phyloP scores from a whole-genome alignment of 1,140 invertebrate species.

The Eumaeus atala region DNA sequence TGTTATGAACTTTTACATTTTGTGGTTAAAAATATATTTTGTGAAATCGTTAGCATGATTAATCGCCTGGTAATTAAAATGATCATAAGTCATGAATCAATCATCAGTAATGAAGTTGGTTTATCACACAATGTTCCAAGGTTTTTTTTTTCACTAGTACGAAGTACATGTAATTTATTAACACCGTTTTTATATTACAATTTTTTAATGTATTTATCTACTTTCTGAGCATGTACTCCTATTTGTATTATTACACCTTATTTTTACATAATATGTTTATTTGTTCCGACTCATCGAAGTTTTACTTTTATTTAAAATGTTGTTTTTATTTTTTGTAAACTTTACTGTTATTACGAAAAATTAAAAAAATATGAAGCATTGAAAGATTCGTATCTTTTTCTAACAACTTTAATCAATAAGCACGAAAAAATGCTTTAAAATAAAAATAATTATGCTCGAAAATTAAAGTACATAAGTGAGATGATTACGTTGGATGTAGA shows the following conservation, averaged over 20 bases:
- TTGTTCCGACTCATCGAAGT: not conserved
- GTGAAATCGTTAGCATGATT: constrained; percentile 11
- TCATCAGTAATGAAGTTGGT: constrained; percentile 3
- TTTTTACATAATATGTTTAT: constrained; percentile 4
- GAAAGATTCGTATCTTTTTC: not conserved
- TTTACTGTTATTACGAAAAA: not conserved
- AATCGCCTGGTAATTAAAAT: constrained; percentile 8
- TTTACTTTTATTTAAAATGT: not conserved
- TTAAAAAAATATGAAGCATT: not conserved
- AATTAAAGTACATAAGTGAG: no score
- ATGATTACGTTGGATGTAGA: no score
- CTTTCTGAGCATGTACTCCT: constrained; percentile 1
- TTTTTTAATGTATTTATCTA: constrained; percentile 7
- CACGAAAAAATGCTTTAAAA: no score
- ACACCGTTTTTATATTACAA: constrained; percentile 2
- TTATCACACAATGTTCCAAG: not conserved
- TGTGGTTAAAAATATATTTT: constrained; percentile 10
- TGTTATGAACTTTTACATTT: not conserved
- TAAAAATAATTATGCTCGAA: no score
- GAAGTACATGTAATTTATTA: constrained; percentile 5
- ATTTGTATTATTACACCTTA: not conserved
- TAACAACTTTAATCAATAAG: no score
- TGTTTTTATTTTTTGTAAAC: not conserved
- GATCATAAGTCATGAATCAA: constrained; percentile 4
- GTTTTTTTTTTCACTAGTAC: constrained; percentile 9